These are phyloP conservation scores for Pantala flavescens DNA, from an alignment of 1,140 invertebrate genomes.

Conservation along the genomic window DNA sequence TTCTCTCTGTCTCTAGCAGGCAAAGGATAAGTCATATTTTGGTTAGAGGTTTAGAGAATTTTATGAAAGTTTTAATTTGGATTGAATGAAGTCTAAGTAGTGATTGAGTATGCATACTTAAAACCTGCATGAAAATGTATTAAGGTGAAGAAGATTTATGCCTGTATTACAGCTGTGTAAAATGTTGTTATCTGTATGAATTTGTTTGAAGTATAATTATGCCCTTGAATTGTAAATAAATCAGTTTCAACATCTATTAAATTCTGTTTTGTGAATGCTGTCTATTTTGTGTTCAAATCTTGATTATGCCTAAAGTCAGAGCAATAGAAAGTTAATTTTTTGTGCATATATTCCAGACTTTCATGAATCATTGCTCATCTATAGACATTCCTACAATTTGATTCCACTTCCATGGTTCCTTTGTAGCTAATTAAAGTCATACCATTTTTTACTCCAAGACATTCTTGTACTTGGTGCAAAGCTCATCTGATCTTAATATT, in stretches of 20 bases:
- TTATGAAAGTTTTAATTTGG: background rate
- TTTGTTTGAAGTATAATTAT: slow-evolving; percentile 2
- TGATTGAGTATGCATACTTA: background rate
- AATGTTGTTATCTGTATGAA: slow-evolving; percentile 10
- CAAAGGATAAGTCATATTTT: background rate
- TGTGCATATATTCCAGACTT: too few species aligned
- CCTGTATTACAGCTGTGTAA: slow-evolving; percentile 2
- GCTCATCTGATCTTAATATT: too few species aligned
- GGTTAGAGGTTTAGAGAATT: background rate
- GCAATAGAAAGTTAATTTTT: too few species aligned
- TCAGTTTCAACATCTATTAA: background rate
- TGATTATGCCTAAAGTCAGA: too few species aligned
- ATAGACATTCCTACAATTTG: too few species aligned
- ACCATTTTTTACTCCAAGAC: too few species aligned
- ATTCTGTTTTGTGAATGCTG: background rate
- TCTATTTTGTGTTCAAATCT: too few species aligned
- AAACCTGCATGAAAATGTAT: slow-evolving; percentile 4
- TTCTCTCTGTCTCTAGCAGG: background rate
- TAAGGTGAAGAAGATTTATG: background rate
- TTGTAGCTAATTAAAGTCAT: too few species aligned
- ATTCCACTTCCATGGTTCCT: too few species aligned
- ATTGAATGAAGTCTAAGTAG: background rate
- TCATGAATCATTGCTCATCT: too few species aligned
- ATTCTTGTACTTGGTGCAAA: too few species aligned
- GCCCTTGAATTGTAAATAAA: background rate